Conservation (phyloP, 64 coral and sea anemone genomes). For the Dendronephthya gigantea region DNA sequence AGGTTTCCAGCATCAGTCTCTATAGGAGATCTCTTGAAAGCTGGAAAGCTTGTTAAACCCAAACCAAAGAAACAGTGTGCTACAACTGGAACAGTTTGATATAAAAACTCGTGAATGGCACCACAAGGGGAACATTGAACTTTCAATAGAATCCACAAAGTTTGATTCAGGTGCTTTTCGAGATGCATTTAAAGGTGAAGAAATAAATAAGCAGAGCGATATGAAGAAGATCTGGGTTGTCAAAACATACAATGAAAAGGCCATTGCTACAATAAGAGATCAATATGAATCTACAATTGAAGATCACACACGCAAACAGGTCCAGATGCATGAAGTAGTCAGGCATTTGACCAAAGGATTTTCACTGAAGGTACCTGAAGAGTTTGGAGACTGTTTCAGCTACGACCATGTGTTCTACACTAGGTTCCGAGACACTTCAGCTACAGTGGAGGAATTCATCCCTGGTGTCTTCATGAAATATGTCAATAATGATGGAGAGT, state of each 20-base stretch:
- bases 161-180: conserved; percentile 51
- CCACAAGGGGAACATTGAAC: conserved; percentile 21
- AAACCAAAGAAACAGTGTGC: conserved; percentile 13
- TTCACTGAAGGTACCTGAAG: conserved; percentile 40
- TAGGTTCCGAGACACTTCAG: conserved; percentile 26
- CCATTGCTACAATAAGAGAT: conserved; percentile 35
- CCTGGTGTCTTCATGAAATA: conserved; percentile 48
- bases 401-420: conserved; percentile 70
- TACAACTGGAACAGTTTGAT: conserved; percentile 54
- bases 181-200: conserved; percentile 46
- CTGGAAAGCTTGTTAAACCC: conserved; percentile 59
- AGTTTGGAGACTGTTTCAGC: conserved; percentile 57
- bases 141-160: conserved; percentile 21
- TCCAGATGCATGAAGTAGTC: conserved; percentile 64
- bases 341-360: conserved; percentile 55
- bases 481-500: conserved; percentile 66
- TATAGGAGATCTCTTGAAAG: conserved; percentile 42
- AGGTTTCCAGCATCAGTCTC: conserved; percentile 51
- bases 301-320: conserved; percentile 51
- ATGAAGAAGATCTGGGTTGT: conserved; percentile 47
- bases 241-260: conserved; percentile 58
- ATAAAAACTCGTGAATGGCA: conserved; percentile 39
- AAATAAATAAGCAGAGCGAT: conserved; percentile 18
- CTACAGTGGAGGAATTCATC: conserved; percentile 68
- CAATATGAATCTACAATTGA: conserved; percentile 49